A percentile compares a stretch with the other conserved stretches of the same genome.
Evolutionary conservation across 2,113 vertebrate species (phyloP).

Genomic region (Formicarius rufipectus): DNA sequence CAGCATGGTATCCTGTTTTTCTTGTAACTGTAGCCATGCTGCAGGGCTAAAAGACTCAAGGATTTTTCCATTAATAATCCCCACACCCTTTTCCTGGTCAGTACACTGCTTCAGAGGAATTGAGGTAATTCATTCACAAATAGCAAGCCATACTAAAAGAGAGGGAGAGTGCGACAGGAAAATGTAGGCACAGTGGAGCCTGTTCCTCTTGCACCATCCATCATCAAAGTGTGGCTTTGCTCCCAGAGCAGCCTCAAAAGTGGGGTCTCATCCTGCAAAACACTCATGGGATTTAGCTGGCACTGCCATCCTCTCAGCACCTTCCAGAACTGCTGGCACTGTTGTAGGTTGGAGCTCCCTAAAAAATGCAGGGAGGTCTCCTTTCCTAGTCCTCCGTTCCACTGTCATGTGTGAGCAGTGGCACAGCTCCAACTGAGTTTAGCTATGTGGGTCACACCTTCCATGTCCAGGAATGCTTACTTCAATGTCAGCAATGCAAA

Average conservation of each 20-base stretch:
- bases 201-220: rapidly evolving
- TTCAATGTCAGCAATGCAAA: background rate
- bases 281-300: background rate
- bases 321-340: background rate
- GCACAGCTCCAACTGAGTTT: background rate
- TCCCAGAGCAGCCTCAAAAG: background rate
- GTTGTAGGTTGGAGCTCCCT: background rate
- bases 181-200: background rate
- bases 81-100: constrained; percentile 66
- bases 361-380: background rate
- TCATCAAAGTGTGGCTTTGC: background rate
- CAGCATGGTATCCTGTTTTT: constrained; percentile 57
- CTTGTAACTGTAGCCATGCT: constrained; percentile 43
- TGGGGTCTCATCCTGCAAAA: background rate
- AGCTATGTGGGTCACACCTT: background rate
- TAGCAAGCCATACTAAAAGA: background rate
- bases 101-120: constrained; percentile 49
- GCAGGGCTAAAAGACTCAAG: constrained; percentile 52
- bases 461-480: background rate
- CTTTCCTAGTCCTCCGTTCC: rapidly evolving
- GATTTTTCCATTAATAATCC: constrained; percentile 71
- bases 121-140: constrained; percentile 72
- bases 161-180: background rate
- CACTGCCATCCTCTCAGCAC: background rate
- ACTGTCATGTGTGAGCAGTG: rapidly evolving